Evolutionary conservation across 2,797 vertebrate species (phyloP).

Genomic region (Limnodromus scolopaceus): DNA sequence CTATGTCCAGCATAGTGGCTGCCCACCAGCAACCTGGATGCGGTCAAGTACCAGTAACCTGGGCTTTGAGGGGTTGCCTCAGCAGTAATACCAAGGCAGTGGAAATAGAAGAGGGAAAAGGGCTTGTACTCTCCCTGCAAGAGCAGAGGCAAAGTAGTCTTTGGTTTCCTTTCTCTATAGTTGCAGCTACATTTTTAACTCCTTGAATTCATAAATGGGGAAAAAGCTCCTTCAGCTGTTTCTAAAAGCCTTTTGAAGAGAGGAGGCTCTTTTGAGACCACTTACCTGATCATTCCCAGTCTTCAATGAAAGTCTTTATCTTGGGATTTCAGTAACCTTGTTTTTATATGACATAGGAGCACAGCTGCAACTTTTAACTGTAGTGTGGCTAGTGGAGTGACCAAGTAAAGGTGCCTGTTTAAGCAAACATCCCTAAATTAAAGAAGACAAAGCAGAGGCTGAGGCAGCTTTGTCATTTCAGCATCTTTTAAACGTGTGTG

Average conservation of each 20-base stretch:
- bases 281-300: background rate
- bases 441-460: background rate
- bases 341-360: background rate
- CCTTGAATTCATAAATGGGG: background rate
- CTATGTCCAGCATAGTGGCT: rapidly evolving
- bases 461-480: background rate
- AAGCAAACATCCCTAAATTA: background rate
- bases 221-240: background rate
- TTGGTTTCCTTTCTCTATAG: background rate
- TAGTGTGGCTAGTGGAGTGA: background rate
- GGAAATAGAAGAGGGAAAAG: background rate
- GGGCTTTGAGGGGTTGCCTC: background rate
- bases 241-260: background rate
- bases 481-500: background rate
- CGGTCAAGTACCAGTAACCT: background rate
- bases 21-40: background rate
- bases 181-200: background rate
- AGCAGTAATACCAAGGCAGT: background rate
- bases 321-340: background rate
- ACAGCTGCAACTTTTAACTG: background rate
- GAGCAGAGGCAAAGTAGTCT: background rate
- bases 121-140: background rate
- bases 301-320: background rate
- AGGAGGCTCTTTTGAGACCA: background rate
- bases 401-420: background rate